Evolutionary conservation across 2,888 invertebrate species (phyloP).

Genomic region (Brachylomia viminalis): DNA sequence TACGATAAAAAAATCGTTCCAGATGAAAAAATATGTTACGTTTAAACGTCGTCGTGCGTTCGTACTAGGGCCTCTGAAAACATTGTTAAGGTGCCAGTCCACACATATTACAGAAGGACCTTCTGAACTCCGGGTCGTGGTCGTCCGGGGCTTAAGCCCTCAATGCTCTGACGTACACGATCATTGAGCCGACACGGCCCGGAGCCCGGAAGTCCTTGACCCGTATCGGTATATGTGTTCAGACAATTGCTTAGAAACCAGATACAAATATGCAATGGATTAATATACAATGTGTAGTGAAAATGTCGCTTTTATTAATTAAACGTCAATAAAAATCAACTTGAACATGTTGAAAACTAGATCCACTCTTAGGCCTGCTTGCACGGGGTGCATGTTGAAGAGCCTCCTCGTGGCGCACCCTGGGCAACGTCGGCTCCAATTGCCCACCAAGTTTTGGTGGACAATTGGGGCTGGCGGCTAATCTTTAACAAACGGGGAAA

Average conservation of each 20-base stretch:
- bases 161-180: conserved; percentile 1
- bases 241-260: background rate
- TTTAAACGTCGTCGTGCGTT: background rate
- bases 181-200: background rate
- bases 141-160: background rate
- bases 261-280: too few species aligned
- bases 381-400: too few species aligned
- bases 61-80: background rate
- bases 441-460: too few species aligned
- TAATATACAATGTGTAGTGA: background rate
- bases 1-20: background rate
- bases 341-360: background rate
- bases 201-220: conserved; percentile 17
- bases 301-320: too few species aligned
- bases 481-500: too few species aligned
- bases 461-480: too few species aligned
- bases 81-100: background rate
- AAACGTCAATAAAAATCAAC: too few species aligned
- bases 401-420: too few species aligned
- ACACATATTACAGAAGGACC: too few species aligned
- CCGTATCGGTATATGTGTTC: conserved; percentile 7
- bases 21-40: background rate
- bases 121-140: background rate
- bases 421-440: too few species aligned
- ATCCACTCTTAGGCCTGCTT: too few species aligned